Evolutionary conservation across 2,113 vertebrate species (phyloP).

Genomic region (Oreochromis tanganicae): DNA sequence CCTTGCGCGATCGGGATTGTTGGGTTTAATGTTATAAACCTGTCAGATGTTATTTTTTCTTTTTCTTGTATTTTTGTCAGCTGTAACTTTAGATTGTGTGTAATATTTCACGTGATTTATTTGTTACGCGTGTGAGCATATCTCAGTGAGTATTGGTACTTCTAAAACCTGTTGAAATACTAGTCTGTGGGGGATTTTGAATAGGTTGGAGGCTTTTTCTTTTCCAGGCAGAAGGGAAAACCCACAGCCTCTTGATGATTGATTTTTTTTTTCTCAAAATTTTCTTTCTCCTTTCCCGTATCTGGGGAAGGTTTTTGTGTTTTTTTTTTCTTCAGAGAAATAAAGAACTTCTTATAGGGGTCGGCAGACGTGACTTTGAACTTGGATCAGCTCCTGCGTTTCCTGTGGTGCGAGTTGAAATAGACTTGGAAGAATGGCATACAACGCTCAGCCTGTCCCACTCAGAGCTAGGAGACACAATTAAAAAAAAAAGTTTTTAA

Average conservation of each 20-base stretch:
- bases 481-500: constrained; percentile 36
- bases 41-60: neutral
- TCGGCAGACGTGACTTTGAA: constrained; percentile 95
- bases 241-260: constrained; percentile 57
- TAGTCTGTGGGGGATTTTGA: constrained; percentile 40
- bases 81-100: neutral
- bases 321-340: constrained; percentile 79
- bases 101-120: constrained; percentile 10
- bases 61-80: neutral
- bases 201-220: constrained; percentile 21
- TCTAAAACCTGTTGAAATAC: constrained; percentile 78
- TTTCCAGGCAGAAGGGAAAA: constrained; percentile 29
- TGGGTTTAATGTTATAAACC: neutral
- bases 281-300: constrained; percentile 42
- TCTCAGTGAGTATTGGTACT: neutral
- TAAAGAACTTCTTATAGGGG: constrained; percentile 84
- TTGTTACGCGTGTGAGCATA: neutral
- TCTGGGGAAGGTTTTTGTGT: constrained; percentile 69
- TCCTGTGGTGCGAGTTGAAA: constrained; percentile 86
- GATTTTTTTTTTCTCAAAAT: constrained; percentile 22
- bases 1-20: neutral
- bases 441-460: constrained; percentile 70
- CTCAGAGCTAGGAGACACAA: constrained; percentile 61
- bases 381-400: constrained; percentile 92
- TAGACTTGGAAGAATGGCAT: constrained; percentile 80